Base-by-base conservation (phyloP, 2,888 invertebrate genomes). In the Thecophora atra region DNA sequence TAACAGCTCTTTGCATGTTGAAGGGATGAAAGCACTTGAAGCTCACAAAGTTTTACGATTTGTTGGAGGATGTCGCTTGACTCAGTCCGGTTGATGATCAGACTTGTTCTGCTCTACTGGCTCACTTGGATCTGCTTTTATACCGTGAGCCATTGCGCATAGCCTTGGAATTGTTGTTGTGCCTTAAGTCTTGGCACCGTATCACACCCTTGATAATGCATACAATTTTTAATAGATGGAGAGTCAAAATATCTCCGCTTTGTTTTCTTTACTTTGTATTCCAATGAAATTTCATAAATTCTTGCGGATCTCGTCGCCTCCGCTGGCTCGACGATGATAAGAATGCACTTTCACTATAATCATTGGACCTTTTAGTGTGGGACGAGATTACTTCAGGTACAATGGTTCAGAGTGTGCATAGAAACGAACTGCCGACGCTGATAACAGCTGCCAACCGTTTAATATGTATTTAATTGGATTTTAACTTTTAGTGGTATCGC, bases 1-100 rank as follows among this genome's bases (percentile, higher is more conserved):
- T 52, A 17, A 66, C 66, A n/a, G 47, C 19, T 66, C 52, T 66
- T 3, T 66, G 66, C 66, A 66, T 66, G 17, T 28, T 51, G 19
- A 52, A 47, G 26, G 28, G 15, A 11, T 66, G 13, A 17, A 60
- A 28, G 56, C 21, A 30, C 52, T 30, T 24, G 21, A 21, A 24
- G 54, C 24, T 4, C 54, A 54, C 3, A 24, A 28, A 15, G 62
- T 19, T 21, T 62, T 19, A 62, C 13, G 42, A 13, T 62, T 42
- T 37, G 13, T 42, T 19, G 42, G 19, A 42, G 30, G 28, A 60
- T 60, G 60, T 60, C n/a, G n/a, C n/a, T n/a, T n/a, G 28, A n/a
- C n/a, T n/a, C n/a, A 28, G 44, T 64, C 44, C 8, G 24, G 42
- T 24, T 64, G 64, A 44, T 26, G 64, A 15, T 58, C 47, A 47